Percentiles rank a stretch among this genome's conserved stretches.
phyloP scores from a whole-genome alignment of 2,888 invertebrate genomes.

The Mycalesis mineus region DNA sequence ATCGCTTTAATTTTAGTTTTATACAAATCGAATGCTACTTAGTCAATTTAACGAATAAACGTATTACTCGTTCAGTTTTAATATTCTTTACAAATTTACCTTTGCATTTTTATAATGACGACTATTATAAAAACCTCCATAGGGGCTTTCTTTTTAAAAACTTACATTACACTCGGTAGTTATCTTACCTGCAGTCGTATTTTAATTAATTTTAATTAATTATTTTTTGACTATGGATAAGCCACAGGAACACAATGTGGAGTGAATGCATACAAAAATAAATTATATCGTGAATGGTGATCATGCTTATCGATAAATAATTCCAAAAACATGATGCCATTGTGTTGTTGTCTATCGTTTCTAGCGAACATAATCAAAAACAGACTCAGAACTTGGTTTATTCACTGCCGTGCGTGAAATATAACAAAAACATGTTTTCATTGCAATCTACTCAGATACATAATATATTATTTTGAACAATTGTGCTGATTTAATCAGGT shows the following conservation, averaged over 20 bases:
- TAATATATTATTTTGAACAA: no score
- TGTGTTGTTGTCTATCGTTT: slow-evolving; percentile 8
- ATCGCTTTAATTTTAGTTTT: slow-evolving; percentile 79
- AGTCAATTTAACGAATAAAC: slow-evolving; percentile 77
- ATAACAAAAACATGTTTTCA: no score
- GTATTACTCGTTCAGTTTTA: slow-evolving; percentile 69
- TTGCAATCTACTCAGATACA: no score
- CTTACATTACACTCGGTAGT: slow-evolving; percentile 72
- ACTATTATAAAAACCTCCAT: slow-evolving; percentile 76
- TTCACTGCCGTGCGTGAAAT: neutral
- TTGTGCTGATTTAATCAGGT: no score
- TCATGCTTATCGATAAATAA: slow-evolving; percentile 15
- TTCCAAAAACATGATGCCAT: neutral
- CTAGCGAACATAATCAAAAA: neutral
- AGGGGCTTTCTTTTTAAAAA: slow-evolving; percentile 72
- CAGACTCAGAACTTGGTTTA: neutral
- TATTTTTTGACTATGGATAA: slow-evolving; percentile 60
- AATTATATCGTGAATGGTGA: slow-evolving; percentile 29
- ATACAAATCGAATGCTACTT: slow-evolving; percentile 79
- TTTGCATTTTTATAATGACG: slow-evolving; percentile 63
- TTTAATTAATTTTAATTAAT: slow-evolving; percentile 57
- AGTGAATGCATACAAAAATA: slow-evolving; percentile 43
- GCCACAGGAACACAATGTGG: slow-evolving; percentile 68
- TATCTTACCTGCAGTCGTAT: slow-evolving; percentile 71
- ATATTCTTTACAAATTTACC: slow-evolving; percentile 73